Conservation (phyloP, 2,888 invertebrate species). For the Coenonympha glycerion region DNA sequence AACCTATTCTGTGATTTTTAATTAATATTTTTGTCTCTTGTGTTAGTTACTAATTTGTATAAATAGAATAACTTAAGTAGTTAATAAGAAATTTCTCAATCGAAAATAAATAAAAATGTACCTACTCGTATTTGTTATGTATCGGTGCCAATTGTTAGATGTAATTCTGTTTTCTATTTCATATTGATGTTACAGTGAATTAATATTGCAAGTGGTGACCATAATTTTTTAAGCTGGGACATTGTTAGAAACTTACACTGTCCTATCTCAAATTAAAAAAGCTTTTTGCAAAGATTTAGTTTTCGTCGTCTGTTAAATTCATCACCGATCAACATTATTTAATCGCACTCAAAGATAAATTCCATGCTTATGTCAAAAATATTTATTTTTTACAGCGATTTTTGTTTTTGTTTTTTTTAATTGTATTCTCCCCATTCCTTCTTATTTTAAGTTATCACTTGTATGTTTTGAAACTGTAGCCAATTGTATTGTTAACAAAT, state of each 20-base stretch:
- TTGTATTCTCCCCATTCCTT: background rate
- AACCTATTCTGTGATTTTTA: slow-evolving; percentile 13
- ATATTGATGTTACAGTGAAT: background rate
- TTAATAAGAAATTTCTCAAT: slow-evolving; percentile 11
- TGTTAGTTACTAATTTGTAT: slow-evolving; percentile 13
- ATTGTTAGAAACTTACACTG: too few relatives aligned
- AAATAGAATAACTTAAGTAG: slow-evolving; percentile 11
- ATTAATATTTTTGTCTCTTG: slow-evolving; percentile 2
- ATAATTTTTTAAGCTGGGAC: too few relatives aligned
- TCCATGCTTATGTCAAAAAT: too few relatives aligned
- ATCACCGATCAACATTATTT: background rate
- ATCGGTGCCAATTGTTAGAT: slow-evolving; percentile 26
- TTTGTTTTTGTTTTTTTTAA: background rate
- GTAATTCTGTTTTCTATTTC: slow-evolving; percentile 3
- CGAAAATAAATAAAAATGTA: slow-evolving; percentile 8
- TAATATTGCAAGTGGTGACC: slow-evolving; percentile 6
- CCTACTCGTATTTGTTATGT: slow-evolving; percentile 24
- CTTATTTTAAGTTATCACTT: background rate
- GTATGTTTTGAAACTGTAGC: background rate
- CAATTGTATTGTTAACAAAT: background rate
- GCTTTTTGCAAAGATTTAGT: background rate
- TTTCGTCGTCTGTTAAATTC: background rate
- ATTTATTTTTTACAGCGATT: background rate
- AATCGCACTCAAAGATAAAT: background rate
- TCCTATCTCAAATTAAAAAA: background rate